Evolutionary conservation across 2,888 invertebrate species (phyloP).

Genomic region (Resseliella maxima): DNA sequence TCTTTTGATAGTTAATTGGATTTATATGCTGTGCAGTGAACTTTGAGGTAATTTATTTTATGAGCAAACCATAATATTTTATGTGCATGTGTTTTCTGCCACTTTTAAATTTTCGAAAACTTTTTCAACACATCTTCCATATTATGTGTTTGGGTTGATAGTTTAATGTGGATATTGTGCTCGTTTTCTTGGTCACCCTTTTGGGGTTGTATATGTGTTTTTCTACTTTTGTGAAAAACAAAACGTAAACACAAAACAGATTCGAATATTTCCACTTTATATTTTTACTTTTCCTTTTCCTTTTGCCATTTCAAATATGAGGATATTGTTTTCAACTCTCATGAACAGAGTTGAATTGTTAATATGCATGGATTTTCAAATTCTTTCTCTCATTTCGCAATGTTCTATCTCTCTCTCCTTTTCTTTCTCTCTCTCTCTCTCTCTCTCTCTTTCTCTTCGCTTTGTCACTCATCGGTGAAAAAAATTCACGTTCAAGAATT

Average conservation of each 20-base stretch:
- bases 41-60: conserved; percentile 54
- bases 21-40: conserved; percentile 49
- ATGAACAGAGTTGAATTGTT: too few species aligned
- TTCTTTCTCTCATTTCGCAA: too few species aligned
- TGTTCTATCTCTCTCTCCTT: too few species aligned
- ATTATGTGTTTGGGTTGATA: conserved; percentile 14
- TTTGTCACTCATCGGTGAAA: neutral
- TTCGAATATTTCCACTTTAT: too few species aligned
- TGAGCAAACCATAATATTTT: conserved; percentile 40
- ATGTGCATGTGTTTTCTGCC: conserved; percentile 48
- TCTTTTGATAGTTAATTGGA: conserved; percentile 34
- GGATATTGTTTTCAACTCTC: too few species aligned
- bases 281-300: neutral
- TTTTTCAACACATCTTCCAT: conserved; percentile 12
- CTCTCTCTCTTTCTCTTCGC: neutral
- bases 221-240: neutral
- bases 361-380: too few species aligned
- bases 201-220: neutral
- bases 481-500: neutral
- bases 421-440: neutral
- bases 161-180: conserved; percentile 4
- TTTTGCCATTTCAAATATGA: neutral
- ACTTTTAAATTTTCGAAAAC: conserved; percentile 24
- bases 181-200: conserved; percentile 15
- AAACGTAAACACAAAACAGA: neutral